Evolutionary conservation across 35 echinoderm and acorn worm species (phyloP).

Genomic region (Hemicentrotus pulcherrimus): DNA sequence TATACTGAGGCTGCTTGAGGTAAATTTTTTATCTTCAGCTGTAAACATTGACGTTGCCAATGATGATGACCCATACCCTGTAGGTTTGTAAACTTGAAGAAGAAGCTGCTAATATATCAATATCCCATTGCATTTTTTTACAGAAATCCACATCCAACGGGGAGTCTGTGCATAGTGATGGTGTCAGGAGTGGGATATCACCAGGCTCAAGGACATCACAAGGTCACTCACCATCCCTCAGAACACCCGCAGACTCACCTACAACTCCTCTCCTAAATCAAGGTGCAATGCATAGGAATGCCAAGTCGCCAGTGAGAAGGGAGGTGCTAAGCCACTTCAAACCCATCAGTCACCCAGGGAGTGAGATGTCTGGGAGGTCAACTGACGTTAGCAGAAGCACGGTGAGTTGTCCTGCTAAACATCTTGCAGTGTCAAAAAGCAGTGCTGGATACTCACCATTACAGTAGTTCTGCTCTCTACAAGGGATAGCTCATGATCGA

Average conservation of each 20-base stretch:
- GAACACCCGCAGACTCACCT: neutral
- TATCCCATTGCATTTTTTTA: neutral
- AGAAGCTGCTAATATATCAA: neutral
- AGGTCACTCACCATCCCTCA: neutral
- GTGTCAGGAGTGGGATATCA: constrained; percentile 15
- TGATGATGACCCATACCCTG: neutral
- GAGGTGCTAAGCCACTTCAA: constrained; percentile 44
- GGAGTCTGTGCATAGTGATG: constrained; percentile 3
- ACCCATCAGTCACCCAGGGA: constrained; percentile 41
- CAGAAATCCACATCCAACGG: constrained; percentile 31
- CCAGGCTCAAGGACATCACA: neutral
- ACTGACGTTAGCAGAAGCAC: neutral
- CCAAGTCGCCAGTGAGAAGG: constrained; percentile 34
- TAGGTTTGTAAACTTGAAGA: neutral
- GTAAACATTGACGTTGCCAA: no score
- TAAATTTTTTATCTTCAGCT: no score
- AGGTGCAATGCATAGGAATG: neutral
- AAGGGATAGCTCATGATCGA: no score
- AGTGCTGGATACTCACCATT: no score
- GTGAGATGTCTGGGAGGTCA: constrained; percentile 32
- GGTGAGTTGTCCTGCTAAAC: neutral
- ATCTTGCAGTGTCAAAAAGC: no score
- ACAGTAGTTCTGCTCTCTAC: no score
- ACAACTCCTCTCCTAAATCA: neutral
- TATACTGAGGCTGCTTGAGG: no score